Evolutionary conservation across 1,140 invertebrate genomes (phyloP), one percentile per base, ranked within the genome.

Genomic region (Drosophila pectinifera): DNA sequence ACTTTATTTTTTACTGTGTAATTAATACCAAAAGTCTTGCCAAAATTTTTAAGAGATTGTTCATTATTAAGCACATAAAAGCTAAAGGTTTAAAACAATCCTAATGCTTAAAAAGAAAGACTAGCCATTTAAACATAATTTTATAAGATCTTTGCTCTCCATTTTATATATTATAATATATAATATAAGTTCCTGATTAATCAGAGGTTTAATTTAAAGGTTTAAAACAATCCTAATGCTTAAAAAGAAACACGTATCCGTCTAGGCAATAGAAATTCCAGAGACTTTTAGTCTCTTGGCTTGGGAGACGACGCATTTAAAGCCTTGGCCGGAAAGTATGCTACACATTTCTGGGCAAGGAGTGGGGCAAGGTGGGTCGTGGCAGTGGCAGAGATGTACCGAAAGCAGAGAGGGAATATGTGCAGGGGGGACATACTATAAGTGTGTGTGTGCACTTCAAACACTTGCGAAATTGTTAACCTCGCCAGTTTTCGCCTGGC

Each of bases 391-490:
- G 4, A 34, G 18, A 36, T 20, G 20, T 51, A 48, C 11, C 2
- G 10, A 39, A 24, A 26, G 31, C 20, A 20, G 20, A 39, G 34
- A 38, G 14, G 18, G 46, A 18, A 31, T 5, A 10, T 11, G 38
- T 2, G n/a, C 3, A 22, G 38, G 4, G 6, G 34, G 16, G 8
- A 51, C 20, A 20, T 36, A 5, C 28, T 31, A 45, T n/a, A n/a
- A 54, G 20, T 70, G 36, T 24, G 41, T 7, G n/a, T 58, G 22
- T 49, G 28, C 54, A 73, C 69, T 73, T 73, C 54, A 73, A 73
- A 43, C 54, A 72, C 38, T 59, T 51, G 43, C 20, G 45, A 73
- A 73, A 75, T 38, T 75, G 68, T 56, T 64, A 56, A 65, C 59
- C 36, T 73, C 24, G 38, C 42, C 46, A 57, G 51, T 74, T 63